Conservation (phyloP, 2,888 invertebrate genomes). For the Tetanocera ferruginea region DNA sequence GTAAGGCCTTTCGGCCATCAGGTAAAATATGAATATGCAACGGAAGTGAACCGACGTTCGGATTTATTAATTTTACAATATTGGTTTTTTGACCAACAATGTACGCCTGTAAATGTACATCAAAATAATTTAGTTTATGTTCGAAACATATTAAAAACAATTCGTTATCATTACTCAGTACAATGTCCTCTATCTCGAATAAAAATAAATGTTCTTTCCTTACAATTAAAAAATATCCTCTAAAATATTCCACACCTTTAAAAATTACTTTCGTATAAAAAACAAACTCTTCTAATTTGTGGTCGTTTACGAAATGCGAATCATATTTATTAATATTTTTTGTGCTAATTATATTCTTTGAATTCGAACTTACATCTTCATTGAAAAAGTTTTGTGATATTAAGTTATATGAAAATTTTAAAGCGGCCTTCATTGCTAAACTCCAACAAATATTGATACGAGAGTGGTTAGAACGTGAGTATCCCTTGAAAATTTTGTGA, state of each 20-base stretch:
- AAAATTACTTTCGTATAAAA: conserved; percentile 10
- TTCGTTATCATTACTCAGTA: not conserved
- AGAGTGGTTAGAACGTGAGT: conserved; percentile 40
- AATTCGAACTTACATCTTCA: conserved; percentile 23
- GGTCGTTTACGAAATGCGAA: conserved; percentile 27
- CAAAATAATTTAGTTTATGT: not conserved
- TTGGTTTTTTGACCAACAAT: not conserved
- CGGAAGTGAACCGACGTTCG: not conserved
- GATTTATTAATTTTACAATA: not conserved
- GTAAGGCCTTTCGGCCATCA: not conserved
- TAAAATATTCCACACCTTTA: conserved; percentile 5
- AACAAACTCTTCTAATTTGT: not conserved
- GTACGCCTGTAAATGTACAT: not conserved
- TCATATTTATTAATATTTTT: conserved; percentile 33
- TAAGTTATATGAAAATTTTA: conserved; percentile 41
- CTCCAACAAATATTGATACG: conserved; percentile 38
- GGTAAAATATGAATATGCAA: not conserved
- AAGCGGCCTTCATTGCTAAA: conserved; percentile 36
- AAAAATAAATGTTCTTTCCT: not conserved
- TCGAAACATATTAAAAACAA: not conserved
- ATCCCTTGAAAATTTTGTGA: conserved; percentile 39
- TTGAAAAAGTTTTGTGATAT: conserved; percentile 40
- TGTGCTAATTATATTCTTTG: conserved; percentile 19
- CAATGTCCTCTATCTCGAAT: conserved; percentile 14
- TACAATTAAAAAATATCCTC: not conserved